Evolutionary conservation across 2,797 vertebrate species (phyloP).

Genomic region (Siniperca scherzeri): DNA sequence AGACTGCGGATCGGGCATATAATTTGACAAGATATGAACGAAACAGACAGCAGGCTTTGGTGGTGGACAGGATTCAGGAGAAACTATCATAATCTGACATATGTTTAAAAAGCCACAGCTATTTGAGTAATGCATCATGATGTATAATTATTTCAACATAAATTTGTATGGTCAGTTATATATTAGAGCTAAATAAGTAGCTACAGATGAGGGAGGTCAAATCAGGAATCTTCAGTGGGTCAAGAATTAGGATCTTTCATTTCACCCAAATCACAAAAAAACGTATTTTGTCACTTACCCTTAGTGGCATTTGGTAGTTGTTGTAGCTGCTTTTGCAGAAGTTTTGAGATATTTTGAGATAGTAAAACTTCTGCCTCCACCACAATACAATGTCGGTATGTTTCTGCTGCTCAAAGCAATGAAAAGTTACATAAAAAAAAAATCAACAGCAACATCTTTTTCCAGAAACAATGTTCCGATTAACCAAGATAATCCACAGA

Average conservation of each 20-base stretch:
- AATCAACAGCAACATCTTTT: not conserved
- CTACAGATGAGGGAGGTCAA: not conserved
- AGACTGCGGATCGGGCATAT: not conserved
- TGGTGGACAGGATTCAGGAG: not conserved
- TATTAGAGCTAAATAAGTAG: not conserved
- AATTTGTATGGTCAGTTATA: not conserved
- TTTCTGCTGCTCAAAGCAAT: not conserved
- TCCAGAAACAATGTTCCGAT: not conserved
- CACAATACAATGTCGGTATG: not conserved
- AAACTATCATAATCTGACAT: not conserved
- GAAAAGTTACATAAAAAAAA: not conserved
- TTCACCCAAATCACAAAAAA: not conserved
- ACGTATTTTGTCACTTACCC: not conserved
- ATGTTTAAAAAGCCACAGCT: not conserved
- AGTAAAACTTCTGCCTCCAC: not conserved
- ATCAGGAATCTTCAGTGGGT: not conserved
- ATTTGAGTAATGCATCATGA: not conserved
- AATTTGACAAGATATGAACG: not conserved
- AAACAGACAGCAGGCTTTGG: not conserved
- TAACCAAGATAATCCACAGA: not conserved
- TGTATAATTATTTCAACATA: not conserved
- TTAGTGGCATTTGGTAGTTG: not conserved
- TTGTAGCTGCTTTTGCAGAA: no score
- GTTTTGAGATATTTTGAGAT: not conserved
- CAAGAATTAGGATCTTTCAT: not conserved